Conservation (phyloP, 2,888 invertebrate genomes). For the Euzophera pinguis region DNA sequence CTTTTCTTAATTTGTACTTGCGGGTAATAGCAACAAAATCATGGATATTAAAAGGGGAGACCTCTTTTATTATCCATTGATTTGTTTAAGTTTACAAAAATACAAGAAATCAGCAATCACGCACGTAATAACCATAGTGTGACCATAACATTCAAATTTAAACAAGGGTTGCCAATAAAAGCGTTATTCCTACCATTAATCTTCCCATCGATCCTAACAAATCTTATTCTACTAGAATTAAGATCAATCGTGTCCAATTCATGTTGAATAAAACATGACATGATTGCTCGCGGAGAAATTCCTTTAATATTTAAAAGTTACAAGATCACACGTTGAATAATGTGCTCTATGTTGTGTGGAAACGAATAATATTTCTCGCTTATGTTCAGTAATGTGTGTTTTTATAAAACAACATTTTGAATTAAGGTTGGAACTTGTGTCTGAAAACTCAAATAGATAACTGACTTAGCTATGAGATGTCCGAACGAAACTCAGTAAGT, state of each 20-base stretch:
- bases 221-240: constrained; percentile 56
- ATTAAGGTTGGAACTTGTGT: too few relatives aligned
- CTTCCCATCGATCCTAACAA: constrained; percentile 52
- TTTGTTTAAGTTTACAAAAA: too few relatives aligned
- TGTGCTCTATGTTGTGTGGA: neutral
- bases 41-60: too few relatives aligned
- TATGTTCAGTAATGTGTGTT: neutral
- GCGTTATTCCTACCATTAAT: constrained; percentile 50
- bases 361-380: neutral
- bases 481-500: too few relatives aligned
- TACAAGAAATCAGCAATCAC: too few relatives aligned
- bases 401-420: neutral
- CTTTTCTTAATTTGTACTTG: too few relatives aligned
- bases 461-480: too few relatives aligned
- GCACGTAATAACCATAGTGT: constrained; percentile 21
- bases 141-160: constrained; percentile 56
- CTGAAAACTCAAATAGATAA: too few relatives aligned
- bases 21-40: too few relatives aligned
- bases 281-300: constrained; percentile 31
- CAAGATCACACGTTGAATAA: constrained; percentile 23
- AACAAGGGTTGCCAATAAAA: constrained; percentile 41
- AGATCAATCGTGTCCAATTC: constrained; percentile 52
- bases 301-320: constrained; percentile 36
- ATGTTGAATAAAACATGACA: constrained; percentile 53
- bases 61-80: too few relatives aligned